phyloP scores from a whole-genome alignment of 2,113 vertebrate genomes.

The Guaruba guarouba region DNA sequence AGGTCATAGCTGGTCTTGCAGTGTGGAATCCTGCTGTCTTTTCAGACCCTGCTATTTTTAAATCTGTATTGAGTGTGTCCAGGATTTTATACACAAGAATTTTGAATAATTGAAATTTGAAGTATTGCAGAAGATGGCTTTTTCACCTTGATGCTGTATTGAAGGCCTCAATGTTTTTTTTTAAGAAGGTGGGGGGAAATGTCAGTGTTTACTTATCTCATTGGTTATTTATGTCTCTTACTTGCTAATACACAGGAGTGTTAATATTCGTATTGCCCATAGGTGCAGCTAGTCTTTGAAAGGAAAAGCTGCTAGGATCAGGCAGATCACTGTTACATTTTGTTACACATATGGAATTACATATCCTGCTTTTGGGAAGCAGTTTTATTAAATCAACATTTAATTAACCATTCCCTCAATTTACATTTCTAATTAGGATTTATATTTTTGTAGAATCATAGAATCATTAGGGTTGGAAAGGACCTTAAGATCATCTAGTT shows the following conservation, averaged over 20 bases:
- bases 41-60: background rate
- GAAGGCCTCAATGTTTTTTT: background rate
- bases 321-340: background rate
- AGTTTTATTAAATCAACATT: background rate
- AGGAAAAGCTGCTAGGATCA: background rate
- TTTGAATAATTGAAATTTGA: background rate
- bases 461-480: background rate
- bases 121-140: background rate
- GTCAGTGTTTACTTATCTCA: background rate
- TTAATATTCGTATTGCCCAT: background rate
- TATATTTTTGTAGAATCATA: background rate
- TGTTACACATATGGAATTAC: background rate
- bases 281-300: background rate
- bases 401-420: background rate
- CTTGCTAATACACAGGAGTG: background rate
- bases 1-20: background rate
- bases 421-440: background rate
- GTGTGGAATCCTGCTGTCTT: background rate
- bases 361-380: background rate
- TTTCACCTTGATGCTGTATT: background rate
- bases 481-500: background rate
- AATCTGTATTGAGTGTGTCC: background rate
- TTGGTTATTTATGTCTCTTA: background rate
- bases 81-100: background rate
- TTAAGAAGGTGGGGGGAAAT: background rate